Evolutionary conservation across 2,888 invertebrate genomes (phyloP), one percentile per base, ranked within the genome.

Genomic region (Acleris cristana): DNA sequence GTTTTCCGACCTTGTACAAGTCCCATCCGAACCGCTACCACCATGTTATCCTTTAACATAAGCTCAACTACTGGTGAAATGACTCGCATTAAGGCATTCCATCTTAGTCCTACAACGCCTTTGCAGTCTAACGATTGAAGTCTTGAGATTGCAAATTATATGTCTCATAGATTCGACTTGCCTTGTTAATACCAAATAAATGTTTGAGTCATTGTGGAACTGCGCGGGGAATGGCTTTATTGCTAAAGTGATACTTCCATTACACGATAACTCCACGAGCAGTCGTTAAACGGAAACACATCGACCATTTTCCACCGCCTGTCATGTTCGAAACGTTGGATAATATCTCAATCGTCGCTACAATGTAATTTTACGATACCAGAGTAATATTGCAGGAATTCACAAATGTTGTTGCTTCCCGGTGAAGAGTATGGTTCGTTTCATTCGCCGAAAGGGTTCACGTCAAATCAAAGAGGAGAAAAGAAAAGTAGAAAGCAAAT

Each of bases 401-500:
- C 40, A 54, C 34, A 26, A 54, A 51, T 44, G 18, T 49, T 14
- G 54, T 19, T 4, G 56, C 51, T n/a, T 30, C 40, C 45, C 10
- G 23, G 21, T 19, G 52, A 44, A 52, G 57, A 18, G 52, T 48
- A 23, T 60, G 60, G 8, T 26, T 52, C 40, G 45, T 56, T 56
- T 51, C 45, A 48, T 48, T 54, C 30, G 3, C 16, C 49, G 45
- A 49, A 61, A 66, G 56, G 56, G 56, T 61, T 52, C 21, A 44
- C 16, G 26, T 30, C 40, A 48, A 65, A 60, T 49, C 40, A 60
- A 30, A 40, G 19, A n/a, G 51, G 60, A 65, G 59, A 49, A 65
- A 23, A 40, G n/a, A 53, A 30, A 52, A 40, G 60, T 60, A 52
- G 44, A n/a, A 51, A 21, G 61, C 19, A 65, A 56, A 65, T 61